Percentiles rank a stretch among this genome's conserved stretches.
These are phyloP conservation scores for Orchestes rusci DNA, from an alignment of 2,888 invertebrate genomes.

Conservation along the genomic window DNA sequence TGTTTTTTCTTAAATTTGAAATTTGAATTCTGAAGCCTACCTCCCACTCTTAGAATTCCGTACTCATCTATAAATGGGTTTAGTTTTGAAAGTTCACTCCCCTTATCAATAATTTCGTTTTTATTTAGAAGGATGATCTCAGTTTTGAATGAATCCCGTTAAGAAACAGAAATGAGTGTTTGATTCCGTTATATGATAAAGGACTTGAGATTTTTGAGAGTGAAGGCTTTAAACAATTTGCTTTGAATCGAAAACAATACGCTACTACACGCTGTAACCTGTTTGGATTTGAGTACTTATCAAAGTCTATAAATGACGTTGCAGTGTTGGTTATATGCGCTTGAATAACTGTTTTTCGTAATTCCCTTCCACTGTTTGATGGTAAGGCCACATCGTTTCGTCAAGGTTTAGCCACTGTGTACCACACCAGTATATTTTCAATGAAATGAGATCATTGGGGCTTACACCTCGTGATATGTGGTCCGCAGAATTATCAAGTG, in stretches of 20 bases:
- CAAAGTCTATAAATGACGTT: background rate
- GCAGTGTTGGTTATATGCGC: background rate
- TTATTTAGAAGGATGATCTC: too few relatives aligned
- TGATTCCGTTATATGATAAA: background rate
- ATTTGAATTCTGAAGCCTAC: background rate
- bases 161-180: background rate
- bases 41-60: background rate
- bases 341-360: background rate
- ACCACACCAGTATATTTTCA: conserved; percentile 13
- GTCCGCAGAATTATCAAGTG: conserved; percentile 13
- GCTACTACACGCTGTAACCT: conserved; percentile 3
- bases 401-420: conserved; percentile 9
- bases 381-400: conserved; percentile 8
- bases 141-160: too few relatives aligned
- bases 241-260: background rate
- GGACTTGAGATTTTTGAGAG: background rate
- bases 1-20: background rate
- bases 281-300: background rate
- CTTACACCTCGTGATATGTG: conserved; percentile 14
- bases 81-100: background rate
- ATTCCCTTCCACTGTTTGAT: background rate
- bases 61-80: background rate
- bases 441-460: conserved; percentile 4
- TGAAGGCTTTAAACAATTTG: background rate
- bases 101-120: background rate